Conservation (phyloP, 2,113 vertebrate genomes). For the Myotis yumanensis region DNA sequence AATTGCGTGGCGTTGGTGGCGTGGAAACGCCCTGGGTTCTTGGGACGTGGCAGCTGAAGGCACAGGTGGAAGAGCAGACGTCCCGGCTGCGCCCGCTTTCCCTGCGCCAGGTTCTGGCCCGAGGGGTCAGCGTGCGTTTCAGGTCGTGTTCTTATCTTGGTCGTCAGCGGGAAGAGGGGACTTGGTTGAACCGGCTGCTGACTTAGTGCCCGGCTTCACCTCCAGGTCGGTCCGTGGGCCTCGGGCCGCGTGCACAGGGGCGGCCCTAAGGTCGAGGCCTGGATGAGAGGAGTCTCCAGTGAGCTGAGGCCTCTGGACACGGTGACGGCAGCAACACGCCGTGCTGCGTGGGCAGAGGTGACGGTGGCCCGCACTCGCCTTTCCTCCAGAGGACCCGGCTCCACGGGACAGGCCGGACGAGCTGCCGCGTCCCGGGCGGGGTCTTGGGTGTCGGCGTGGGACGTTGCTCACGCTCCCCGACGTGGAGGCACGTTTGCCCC, state of each 20-base stretch:
- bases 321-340: rapidly evolving
- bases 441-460: rapidly evolving
- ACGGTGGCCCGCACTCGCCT: rapidly evolving
- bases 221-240: rapidly evolving
- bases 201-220: rapidly evolving
- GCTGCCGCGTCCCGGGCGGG: background rate
- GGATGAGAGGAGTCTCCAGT: rapidly evolving
- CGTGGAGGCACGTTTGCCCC: background rate
- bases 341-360: rapidly evolving
- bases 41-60: too few relatives aligned
- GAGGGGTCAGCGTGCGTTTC: background rate
- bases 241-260: rapidly evolving
- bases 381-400: background rate
- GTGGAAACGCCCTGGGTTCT: rapidly evolving
- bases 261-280: too few relatives aligned
- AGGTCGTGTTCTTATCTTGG: background rate
- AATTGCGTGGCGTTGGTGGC: background rate
- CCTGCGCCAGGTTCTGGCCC: background rate
- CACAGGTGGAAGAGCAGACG: background rate
- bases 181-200: rapidly evolving
- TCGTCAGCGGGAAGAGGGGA: too few relatives aligned
- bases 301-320: rapidly evolving
- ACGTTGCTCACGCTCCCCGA: background rate
- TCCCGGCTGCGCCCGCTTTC: rapidly evolving
- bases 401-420: rapidly evolving